Base-by-base conservation (phyloP, 2,888 invertebrate species). In the Parasteatoda lunata region DNA sequence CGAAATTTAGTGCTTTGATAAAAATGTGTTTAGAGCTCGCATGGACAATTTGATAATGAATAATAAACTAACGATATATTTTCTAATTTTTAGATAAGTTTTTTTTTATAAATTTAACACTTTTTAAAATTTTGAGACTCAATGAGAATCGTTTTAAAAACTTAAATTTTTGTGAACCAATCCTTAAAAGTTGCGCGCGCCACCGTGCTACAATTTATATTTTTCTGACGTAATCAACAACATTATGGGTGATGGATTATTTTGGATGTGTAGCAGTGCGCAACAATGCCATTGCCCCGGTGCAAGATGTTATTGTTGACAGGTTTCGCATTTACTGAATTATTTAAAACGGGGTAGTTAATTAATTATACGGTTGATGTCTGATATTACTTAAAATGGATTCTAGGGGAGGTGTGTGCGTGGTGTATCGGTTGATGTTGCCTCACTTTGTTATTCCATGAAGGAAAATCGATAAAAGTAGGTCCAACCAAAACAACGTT, bases 391-490 rank as follows among this genome's bases (percentile, higher is more conserved):
- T 11, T 11, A 54, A 54, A 54, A 54, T 54, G 54, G 54, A 54
- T 11, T 13, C 8, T 13, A 54, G 54, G 9, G 13, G 8, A 11
- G 54, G 4, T 54, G 8, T 54, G 9, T 11, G 9, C 8, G 9
- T 13, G 54, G 9, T 4, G 54, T 13, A 13, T 11, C 54, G 13
- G 13, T 0, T 71, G 47, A 77, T 71, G 68, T 82, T 69, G 65
- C 70, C 83, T 68, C 83, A 77, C 64, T 83, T 70, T 69, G 54
- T 45, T 71, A 71, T 73, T 70, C 81, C 54, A 47, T 71, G 81
- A 54, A 68, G 81, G 81, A 86, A 86, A 82, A 86, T 86, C 86
- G 86, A 86, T 86, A 86, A 81, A 86, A 81, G 86, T 86, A 81
- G 81, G 81, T 86, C 69, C 86, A 64, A 71, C 81, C 81, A 77